Base-by-base conservation (phyloP, 2,888 invertebrate species). In the Strigamia maritima region DNA sequence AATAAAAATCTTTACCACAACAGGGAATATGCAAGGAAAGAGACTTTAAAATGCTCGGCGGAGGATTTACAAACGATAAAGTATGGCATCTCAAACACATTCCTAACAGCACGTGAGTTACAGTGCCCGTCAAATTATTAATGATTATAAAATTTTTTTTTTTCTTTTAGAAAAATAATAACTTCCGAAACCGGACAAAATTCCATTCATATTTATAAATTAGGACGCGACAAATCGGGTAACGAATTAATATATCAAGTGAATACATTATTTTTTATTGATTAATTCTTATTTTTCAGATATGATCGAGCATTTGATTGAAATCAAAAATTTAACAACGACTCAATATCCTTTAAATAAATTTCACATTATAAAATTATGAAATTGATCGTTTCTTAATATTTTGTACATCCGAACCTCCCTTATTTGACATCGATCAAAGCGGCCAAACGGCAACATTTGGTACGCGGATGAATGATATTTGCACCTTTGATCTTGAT, bases 51-150 rank as follows among this genome's bases (percentile, higher is more conserved):
- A 74, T 74, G 28, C 74, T 28, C 12, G 74, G 24, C 2, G 74
- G 74, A n/a, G 74, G 74, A 28, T 74, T 74, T 74, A 74, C 74
- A 14, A 74, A 1, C 14, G 35, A 74, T 35, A 28, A 28, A 28
- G 35, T 74, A 14, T 74, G 74, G 74, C 35, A 35, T n/a, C 74
- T 74, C 28, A 74, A 74, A 24, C 28, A 35, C n/a, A 74, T 74
- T 74, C 28, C 74, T 31, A 74, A 74, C n/a, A 74, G 74, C 74
- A 74, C 74, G 74, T 74, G 22, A 14, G 74, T 74, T 22, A 74
- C 16, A 16, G 49, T 49, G 6, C 31, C 31, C 31, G 6, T 54
- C 22, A 22, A 54, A 54, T 7, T 16, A 49, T 49, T 49, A n/a
- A 49, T 49, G 16, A 16, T 70, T 74, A 24, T 74, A 0, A n/a